Evolutionary conservation across 2,888 invertebrate genomes (phyloP), one percentile per base, ranked within the genome.

Genomic region (Boloria selene): DNA sequence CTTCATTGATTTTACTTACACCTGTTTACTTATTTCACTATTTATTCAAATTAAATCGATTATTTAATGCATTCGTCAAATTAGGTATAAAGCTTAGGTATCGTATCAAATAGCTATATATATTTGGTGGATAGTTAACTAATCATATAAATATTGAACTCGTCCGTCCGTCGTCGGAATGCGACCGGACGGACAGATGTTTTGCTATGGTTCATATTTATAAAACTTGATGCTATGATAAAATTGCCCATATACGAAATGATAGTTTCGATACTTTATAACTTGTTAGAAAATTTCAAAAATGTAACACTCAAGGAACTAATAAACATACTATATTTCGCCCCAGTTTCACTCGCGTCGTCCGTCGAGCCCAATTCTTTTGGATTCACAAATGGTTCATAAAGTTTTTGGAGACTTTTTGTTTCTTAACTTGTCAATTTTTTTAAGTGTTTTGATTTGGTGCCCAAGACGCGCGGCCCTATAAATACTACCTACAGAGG

Each of bases 181-280:
- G 77, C 72, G 67, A 72, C 74, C 72, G 69, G 73, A 74, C 73
- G 64, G 71, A 77, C 77, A 78, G 77, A 77, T 78, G 77, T 74
- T 72, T 17, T 45, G 18, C 54, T 53, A 52, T 50, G 45, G 42
- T 56, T 61, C 61, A 54, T 56, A 55, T 65, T 56, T 65, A 61
- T 61, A 61, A 65, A 61, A 65, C 61, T 65, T 44, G 61, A 61
- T 50, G 49, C 52, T n/a, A 56, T 31, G 55, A 63, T 56, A 44
- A 59, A 44, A 64, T 52, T 58, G 58, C 51, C 44, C 13, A 61
- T 61, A 59, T 59, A 59, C 31, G 31, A 59, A 59, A 13, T 0
- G 7, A 59, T 50, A 31, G 49, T 31, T 26, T 59, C 31, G 10
- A 47, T 31, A 16, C 13, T 17, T 56, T 22, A 38, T 16, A n/a